Percentiles rank a stretch among this genome's conserved stretches.
phyloP scores from a whole-genome alignment of 2,888 invertebrate genomes.

The Pteria penguin region DNA sequence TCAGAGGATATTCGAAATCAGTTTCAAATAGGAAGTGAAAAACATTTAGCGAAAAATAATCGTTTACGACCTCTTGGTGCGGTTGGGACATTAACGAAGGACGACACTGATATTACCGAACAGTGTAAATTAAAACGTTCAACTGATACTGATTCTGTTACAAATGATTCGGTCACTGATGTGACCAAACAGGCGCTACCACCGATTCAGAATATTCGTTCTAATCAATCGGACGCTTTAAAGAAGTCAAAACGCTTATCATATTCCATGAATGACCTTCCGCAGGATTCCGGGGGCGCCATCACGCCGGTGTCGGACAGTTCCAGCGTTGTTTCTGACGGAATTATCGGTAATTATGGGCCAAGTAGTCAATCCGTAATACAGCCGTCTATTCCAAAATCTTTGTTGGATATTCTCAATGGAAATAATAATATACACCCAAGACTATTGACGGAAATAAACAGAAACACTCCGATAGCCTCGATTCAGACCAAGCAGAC shows the following conservation, averaged over 20 bases:
- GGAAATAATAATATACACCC: slow-evolving; percentile 4
- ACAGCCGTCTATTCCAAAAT: slow-evolving; percentile 8
- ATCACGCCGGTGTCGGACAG: slow-evolving; percentile 6
- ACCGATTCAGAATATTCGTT: background rate
- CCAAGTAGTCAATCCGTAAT: slow-evolving; percentile 32
- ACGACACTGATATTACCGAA: too few relatives aligned
- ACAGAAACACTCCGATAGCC: background rate
- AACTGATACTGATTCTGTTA: background rate
- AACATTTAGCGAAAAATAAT: background rate
- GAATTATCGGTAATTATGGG: slow-evolving; percentile 35
- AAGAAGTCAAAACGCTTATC: slow-evolving; percentile 21
- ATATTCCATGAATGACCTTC: slow-evolving; percentile 37
- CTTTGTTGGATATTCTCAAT: slow-evolving; percentile 32
- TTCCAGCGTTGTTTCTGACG: slow-evolving; percentile 22
- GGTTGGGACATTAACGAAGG: background rate
- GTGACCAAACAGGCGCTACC: background rate
- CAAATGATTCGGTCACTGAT: background rate
- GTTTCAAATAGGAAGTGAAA: slow-evolving; percentile 13
- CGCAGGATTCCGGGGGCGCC: background rate
- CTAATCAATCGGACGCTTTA: background rate
- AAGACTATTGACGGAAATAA: background rate
- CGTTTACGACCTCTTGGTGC: slow-evolving; percentile 28
- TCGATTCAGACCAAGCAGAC: background rate
- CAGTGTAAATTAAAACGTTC: background rate
- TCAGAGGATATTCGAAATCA: background rate